These are phyloP conservation scores for Caenorhabditis angaria DNA, from an alignment of 2,888 invertebrate species.

Conservation along the genomic window DNA sequence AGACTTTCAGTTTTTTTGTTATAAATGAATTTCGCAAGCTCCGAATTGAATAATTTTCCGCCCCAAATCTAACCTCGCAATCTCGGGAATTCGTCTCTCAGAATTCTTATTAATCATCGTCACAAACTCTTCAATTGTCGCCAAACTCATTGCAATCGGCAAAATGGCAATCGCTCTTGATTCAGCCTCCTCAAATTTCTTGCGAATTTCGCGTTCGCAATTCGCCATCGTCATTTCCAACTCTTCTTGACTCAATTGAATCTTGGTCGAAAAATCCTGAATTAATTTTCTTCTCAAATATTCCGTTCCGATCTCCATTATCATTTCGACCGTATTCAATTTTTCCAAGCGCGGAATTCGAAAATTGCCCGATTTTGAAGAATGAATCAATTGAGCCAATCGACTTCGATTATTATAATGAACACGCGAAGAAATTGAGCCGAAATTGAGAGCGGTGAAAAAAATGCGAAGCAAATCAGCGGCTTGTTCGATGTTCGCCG, in stretches of 20 bases:
- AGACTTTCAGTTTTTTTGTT: slow-evolving; percentile 10
- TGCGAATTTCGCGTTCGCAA: slow-evolving; percentile 20
- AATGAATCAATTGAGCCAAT: slow-evolving; percentile 23
- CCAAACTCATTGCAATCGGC: slow-evolving; percentile 27
- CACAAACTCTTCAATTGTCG: slow-evolving; percentile 20
- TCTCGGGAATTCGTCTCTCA: slow-evolving; percentile 21
- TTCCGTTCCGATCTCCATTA: slow-evolving; percentile 45
- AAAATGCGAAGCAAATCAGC: slow-evolving; percentile 27
- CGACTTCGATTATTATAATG: slow-evolving; percentile 32
- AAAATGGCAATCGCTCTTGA: slow-evolving; percentile 24
- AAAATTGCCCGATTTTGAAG: slow-evolving; percentile 29
- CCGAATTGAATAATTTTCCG: too few species aligned
- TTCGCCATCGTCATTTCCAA: slow-evolving; percentile 17
- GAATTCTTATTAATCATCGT: slow-evolving; percentile 22
- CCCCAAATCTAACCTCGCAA: slow-evolving; percentile 24
- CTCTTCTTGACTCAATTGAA: slow-evolving; percentile 22
- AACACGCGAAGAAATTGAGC: slow-evolving; percentile 32
- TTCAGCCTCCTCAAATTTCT: slow-evolving; percentile 8
- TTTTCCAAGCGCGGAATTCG: slow-evolving; percentile 35
- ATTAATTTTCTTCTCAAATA: slow-evolving; percentile 22
- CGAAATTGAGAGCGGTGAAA: slow-evolving; percentile 30
- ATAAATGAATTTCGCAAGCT: background rate
- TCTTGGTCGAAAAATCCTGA: slow-evolving; percentile 16
- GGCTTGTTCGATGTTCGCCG: slow-evolving; percentile 24
- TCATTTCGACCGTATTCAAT: slow-evolving; percentile 37